These are phyloP conservation scores for Magallana gigas DNA, from an alignment of 1,140 invertebrate genomes.

Conservation along the genomic window DNA sequence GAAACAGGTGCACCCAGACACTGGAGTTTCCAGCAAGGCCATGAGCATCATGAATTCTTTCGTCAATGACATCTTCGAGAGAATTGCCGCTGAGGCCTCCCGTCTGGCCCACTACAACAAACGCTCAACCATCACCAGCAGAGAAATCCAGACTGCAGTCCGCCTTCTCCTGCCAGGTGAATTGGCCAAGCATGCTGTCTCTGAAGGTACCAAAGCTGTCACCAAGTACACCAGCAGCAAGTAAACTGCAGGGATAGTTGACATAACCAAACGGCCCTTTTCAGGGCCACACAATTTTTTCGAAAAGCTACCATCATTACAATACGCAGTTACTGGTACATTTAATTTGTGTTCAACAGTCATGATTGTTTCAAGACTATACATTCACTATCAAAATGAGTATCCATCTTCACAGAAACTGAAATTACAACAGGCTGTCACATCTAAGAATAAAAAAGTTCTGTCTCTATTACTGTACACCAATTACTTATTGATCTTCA, in stretches of 20 bases:
- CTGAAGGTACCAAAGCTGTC: conserved; percentile 83
- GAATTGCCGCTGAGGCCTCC: conserved; percentile 78
- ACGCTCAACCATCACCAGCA: conserved; percentile 72
- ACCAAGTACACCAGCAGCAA: conserved; percentile 83
- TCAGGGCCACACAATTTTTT: conserved; percentile 58
- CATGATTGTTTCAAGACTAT: too few species aligned
- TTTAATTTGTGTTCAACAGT: too few species aligned
- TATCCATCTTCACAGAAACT: too few species aligned
- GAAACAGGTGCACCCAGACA: conserved; percentile 86
- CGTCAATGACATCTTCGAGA: conserved; percentile 80
- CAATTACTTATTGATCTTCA: too few species aligned
- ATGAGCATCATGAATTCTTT: conserved; percentile 79
- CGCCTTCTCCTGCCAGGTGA: conserved; percentile 84
- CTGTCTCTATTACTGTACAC: not conserved
- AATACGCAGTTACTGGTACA: not conserved
- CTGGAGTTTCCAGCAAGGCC: conserved; percentile 82
- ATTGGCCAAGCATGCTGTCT: conserved; percentile 83
- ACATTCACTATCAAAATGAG: too few species aligned
- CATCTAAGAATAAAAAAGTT: not conserved
- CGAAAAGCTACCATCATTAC: conserved; percentile 34
- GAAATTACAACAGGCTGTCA: too few species aligned
- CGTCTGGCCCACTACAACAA: conserved; percentile 77
- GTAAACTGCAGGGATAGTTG: conserved; percentile 69
- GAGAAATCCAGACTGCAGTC: conserved; percentile 84
- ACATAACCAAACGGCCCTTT: conserved; percentile 58